phyloP scores from a whole-genome alignment of 2,113 vertebrate genomes.

The Calyptomena viridis region DNA sequence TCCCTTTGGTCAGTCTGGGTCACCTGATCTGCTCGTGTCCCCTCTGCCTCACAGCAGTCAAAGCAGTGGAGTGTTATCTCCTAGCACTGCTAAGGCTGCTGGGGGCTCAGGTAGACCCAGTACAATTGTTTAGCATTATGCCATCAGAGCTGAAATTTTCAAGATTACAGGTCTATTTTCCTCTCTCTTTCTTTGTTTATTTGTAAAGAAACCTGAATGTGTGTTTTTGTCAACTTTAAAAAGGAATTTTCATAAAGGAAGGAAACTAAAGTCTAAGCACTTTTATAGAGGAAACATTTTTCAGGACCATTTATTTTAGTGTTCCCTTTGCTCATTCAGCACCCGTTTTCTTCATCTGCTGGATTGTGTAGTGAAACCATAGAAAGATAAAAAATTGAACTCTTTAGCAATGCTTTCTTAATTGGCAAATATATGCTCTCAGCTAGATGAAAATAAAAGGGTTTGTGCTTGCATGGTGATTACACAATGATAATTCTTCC shows the following conservation, averaged over 20 bases:
- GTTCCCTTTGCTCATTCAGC: background rate
- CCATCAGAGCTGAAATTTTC: background rate
- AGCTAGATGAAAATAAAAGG: background rate
- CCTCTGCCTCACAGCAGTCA: too few species aligned
- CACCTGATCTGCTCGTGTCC: too few species aligned
- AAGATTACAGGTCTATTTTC: background rate
- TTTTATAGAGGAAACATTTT: conserved; percentile 19
- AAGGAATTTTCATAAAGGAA: background rate
- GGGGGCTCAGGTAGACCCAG: too few species aligned
- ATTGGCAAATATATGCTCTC: background rate
- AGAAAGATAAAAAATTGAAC: background rate
- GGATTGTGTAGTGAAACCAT: background rate
- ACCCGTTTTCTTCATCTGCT: background rate
- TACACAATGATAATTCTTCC: background rate
- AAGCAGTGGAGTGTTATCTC: too few species aligned
- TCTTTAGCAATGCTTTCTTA: background rate
- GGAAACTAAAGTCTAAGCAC: background rate
- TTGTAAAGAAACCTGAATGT: background rate
- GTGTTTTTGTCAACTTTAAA: background rate
- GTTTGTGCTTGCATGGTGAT: background rate
- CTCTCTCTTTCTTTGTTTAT: background rate
- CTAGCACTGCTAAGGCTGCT: too few species aligned
- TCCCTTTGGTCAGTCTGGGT: too few species aligned
- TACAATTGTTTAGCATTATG: too few species aligned
- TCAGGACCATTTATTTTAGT: conserved; percentile 31